Conservation (phyloP, 2,888 invertebrate genomes). For the Phoenoteleia sp. region DNA sequence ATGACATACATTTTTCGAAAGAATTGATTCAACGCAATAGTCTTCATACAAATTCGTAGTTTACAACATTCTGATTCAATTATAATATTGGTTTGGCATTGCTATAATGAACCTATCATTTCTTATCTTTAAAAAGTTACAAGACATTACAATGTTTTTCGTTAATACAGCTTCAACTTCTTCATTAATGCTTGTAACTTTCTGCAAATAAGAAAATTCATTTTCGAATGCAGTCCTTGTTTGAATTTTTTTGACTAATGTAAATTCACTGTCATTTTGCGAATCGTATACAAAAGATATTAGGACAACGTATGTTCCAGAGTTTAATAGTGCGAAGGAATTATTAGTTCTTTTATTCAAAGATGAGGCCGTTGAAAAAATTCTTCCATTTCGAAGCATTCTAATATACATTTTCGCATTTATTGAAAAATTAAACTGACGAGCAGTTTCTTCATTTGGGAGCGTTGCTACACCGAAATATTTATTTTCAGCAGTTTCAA, state of each 20-base stretch:
- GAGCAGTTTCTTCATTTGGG: neutral
- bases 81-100: slow-evolving; percentile 35
- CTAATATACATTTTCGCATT: neutral
- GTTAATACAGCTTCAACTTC: slow-evolving; percentile 11
- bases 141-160: slow-evolving; percentile 19
- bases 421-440: slow-evolving; percentile 7
- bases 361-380: slow-evolving; percentile 8
- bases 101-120: slow-evolving; percentile 15
- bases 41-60: too few relatives aligned
- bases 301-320: neutral
- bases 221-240: slow-evolving; percentile 12
- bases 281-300: slow-evolving; percentile 19
- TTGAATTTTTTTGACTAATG: slow-evolving; percentile 15
- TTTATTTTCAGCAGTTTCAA: slow-evolving; percentile 3
- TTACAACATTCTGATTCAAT: neutral
- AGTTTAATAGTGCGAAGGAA: slow-evolving; percentile 27
- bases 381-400: slow-evolving; percentile 24
- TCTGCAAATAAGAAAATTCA: slow-evolving; percentile 7
- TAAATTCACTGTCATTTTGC: slow-evolving; percentile 9
- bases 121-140: slow-evolving; percentile 2
- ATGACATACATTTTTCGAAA: too few relatives aligned
- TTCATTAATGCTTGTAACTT: slow-evolving; percentile 10
- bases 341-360: slow-evolving; percentile 26
- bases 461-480: slow-evolving; percentile 11
- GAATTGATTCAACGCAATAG: too few relatives aligned